Percentiles rank a stretch among this genome's conserved stretches.
These are phyloP conservation scores for Globodera rostochiensis DNA, from an alignment of 1,140 invertebrate genomes.

Conservation along the genomic window DNA sequence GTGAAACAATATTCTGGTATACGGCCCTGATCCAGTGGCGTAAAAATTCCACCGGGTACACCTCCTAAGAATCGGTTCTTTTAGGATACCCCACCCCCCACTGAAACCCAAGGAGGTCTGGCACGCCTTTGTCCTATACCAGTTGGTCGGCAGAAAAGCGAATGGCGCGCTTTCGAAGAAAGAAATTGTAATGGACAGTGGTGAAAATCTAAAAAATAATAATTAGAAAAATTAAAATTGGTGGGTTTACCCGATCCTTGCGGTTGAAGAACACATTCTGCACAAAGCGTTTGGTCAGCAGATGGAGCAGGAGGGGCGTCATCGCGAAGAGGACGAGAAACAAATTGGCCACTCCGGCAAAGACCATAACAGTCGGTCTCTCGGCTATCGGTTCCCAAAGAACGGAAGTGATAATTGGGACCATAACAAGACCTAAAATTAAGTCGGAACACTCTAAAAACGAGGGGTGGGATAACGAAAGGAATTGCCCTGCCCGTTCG, in stretches of 20 bases:
- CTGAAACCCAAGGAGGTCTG: not conserved
- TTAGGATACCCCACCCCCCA: too few species aligned
- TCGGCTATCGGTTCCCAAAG: conserved; percentile 42
- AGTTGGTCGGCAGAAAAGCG: conserved; percentile 50
- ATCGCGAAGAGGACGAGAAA: conserved; percentile 53
- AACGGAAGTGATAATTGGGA: conserved; percentile 43
- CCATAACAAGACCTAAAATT: conserved; percentile 45
- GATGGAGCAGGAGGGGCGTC: conserved; percentile 53
- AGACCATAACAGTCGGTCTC: conserved; percentile 41
- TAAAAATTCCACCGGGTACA: too few species aligned
- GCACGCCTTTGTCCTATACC: not conserved
- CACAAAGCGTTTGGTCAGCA: conserved; percentile 55
- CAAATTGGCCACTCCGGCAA: conserved; percentile 47
- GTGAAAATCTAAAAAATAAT: conserved; percentile 49
- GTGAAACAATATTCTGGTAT: not conserved
- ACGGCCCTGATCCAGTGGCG: too few species aligned
- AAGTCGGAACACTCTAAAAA: not conserved
- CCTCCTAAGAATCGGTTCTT: too few species aligned
- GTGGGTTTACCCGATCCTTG: conserved; percentile 35
- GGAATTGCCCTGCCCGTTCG: too few species aligned
- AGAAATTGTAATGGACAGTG: conserved; percentile 60
- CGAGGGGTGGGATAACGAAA: not conserved
- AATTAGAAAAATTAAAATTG: conserved; percentile 13
- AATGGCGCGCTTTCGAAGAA: conserved; percentile 54
- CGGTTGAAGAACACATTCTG: conserved; percentile 53